Evolutionary conservation across 2,113 vertebrate species (phyloP).

Genomic region (Electrona antarctica): DNA sequence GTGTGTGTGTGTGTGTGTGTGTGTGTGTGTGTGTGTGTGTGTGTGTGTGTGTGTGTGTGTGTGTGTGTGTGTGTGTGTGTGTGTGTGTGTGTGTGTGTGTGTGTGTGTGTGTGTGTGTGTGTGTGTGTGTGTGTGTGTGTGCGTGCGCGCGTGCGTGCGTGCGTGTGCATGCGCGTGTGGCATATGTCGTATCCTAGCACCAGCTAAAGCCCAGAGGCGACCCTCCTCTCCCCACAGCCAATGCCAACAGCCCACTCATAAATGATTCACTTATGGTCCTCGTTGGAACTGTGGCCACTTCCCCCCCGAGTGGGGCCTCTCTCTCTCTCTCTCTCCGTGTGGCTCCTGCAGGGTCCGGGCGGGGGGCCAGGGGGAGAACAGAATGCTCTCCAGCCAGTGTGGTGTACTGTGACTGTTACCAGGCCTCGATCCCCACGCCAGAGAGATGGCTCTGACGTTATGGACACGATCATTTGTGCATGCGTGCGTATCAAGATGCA

Average conservation of each 20-base stretch:
- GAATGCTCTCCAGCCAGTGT: conserved; percentile 14
- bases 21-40: neutral
- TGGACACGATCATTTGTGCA: too few relatives aligned
- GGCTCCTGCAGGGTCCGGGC: conserved; percentile 20
- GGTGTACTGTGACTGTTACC: conserved; percentile 10
- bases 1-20: neutral
- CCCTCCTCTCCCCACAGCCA: neutral
- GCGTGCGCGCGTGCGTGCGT: too few relatives aligned
- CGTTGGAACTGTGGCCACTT: conserved; percentile 33
- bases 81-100: neutral
- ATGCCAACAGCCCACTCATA: conserved; percentile 45
- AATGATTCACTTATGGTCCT: conserved; percentile 64
- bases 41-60: neutral
- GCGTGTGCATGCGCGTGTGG: conserved; percentile 27
- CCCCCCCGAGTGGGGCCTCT: conserved; percentile 24
- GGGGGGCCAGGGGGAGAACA: conserved; percentile 24
- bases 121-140: neutral
- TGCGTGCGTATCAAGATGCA: too few relatives aligned
- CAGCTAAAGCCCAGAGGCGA: conserved; percentile 51
- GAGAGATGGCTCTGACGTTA: neutral
- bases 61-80: neutral
- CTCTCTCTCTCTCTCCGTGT: conserved; percentile 11
- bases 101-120: neutral
- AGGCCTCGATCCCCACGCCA: neutral
- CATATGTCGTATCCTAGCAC: conserved; percentile 48